Evolutionary conservation across 2,888 invertebrate species (phyloP).

Genomic region (Candidula unifasciata): DNA sequence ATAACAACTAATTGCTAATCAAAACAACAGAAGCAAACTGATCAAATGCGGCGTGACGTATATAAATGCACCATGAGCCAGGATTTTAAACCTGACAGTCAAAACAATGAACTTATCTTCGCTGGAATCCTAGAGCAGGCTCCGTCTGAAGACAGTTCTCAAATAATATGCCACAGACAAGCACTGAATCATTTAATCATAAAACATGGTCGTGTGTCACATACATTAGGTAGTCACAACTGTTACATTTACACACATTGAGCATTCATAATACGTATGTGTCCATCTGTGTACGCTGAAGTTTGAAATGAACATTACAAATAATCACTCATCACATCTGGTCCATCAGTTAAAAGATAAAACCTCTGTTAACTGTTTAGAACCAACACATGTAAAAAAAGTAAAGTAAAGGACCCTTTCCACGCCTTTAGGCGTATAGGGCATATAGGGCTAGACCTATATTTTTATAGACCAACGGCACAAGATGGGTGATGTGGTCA

Average conservation of each 20-base stretch:
- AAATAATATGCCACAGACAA: too few relatives aligned
- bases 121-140: too few relatives aligned
- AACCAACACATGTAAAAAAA: too few relatives aligned
- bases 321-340: not conserved
- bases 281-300: not conserved
- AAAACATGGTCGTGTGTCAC: too few relatives aligned
- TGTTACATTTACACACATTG: not conserved
- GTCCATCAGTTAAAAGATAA: not conserved
- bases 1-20: conserved; percentile 17
- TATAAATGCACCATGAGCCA: not conserved
- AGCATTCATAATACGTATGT: not conserved
- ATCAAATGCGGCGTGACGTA: not conserved
- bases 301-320: not conserved
- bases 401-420: too few relatives aligned
- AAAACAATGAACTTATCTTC: too few relatives aligned
- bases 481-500: too few relatives aligned
- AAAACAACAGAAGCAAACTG: conserved; percentile 26
- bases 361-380: not conserved
- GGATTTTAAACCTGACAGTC: not conserved
- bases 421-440: too few relatives aligned
- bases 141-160: too few relatives aligned
- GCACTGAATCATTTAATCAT: too few relatives aligned
- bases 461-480: too few relatives aligned
- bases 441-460: too few relatives aligned
- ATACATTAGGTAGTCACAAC: not conserved